Base-by-base conservation (phyloP, 92 coral and sea anemone genomes). In the Desmophyllum pertusum region DNA sequence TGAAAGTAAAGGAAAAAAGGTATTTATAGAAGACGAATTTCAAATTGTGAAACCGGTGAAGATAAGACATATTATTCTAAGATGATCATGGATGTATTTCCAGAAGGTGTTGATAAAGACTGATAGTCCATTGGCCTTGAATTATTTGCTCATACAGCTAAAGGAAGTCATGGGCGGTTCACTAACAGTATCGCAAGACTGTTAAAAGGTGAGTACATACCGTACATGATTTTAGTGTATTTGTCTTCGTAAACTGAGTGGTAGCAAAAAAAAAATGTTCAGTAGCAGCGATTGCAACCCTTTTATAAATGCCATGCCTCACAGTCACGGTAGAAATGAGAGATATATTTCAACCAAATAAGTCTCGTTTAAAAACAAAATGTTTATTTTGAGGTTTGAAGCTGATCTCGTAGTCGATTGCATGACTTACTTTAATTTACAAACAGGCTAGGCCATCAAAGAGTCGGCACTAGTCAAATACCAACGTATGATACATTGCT, bases 81-180 rank as follows among this genome's bases (percentile, higher is more conserved):
- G 29, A 63, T 8, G 63, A 65, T 18, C 1, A 45, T 45, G 73
- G 59, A 30, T 64, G 27, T 61, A 78, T 37, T 35, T 10, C 10
- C 41, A 18, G 51, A 53, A 38, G 55, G 59, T 79, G 83, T 64
- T 79, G 83, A 79, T 79, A 45, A 66, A 66, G 62, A 19, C 83
- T 27, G 27, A 79, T 79, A 41, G 53, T 23, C 25, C 10, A 14
- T 63, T 78, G 55, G 62, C 15, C 35, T 65, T 29, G 38, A 33
- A 43, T 18, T 35, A 78, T 78, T 50, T 45, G 59, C 70, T 17
- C 21, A 31, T 62, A n/a, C 23, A 48, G 62, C 36, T 33, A 14
- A 8, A 31, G 75, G 11, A 46, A 48, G 30, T 23, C n/a, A n/a
- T n/a, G n/a, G n/a, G 43, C 25, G 2, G 31, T 25, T 33, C 6